Base-by-base conservation (phyloP, 2,888 invertebrate species). In the Heterodera filipjevi region DNA sequence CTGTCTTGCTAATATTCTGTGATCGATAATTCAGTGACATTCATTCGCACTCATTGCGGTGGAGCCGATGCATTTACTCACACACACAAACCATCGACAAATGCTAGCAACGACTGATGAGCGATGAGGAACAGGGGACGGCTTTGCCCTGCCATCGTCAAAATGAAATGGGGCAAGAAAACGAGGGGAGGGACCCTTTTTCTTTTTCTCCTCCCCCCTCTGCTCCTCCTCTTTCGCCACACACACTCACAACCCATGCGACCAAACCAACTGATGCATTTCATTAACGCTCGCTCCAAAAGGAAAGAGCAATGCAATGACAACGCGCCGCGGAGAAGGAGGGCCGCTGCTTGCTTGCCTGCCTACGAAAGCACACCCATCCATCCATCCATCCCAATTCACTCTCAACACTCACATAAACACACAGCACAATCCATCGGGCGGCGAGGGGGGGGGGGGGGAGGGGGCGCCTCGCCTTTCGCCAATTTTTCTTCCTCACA, bases 391-490 rank as follows among this genome's bases (percentile, higher is more conserved):
- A 39, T 39, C 33, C 68, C 22, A 70, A 27, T 70, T 8, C 70
- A 19, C 32, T 5, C 35, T 14, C 59, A 59, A 59, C 59, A 59
- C 22, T 59, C 59, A 59, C 59, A 59, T 59, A 59, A 59, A 59
- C 59, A 59, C 59, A 59, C 59, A 27, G 27, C 59, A n/a, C 59
- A 27, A 59, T 27, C 59, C 59, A 59, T 59, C 27, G 27, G 59
- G 14, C 44, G 30, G 72, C 6, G 16, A 33, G 30, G 53, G n/a
- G 64, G 53, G 33, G 10, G 5, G 33, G 39, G 66, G 16, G 59
- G 30, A 32, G n/a, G 64, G 53, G 33, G 10, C 2, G 33, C n/a
- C 68, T 66, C 76, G 68, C 76, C 75, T 32, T 44, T 68, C 59
- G 64, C 44, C 76, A 68, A 30, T 68, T 68, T 68, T 68, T 68